Base-by-base conservation (phyloP, 2,888 invertebrate genomes). In the Dryobota labecula region DNA sequence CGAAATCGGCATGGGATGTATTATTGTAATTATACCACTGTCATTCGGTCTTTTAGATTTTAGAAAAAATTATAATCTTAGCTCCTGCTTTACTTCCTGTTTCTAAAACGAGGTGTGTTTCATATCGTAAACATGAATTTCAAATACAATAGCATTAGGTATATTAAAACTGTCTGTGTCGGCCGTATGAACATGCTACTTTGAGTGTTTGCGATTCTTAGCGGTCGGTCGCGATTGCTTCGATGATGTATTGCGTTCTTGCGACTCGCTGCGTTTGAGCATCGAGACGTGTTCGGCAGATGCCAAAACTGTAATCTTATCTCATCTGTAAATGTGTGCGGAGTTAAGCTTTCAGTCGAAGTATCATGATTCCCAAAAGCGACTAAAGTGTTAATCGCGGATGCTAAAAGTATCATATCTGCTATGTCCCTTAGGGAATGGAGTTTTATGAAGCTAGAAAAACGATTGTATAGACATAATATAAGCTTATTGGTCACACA, bases 401-500 rank as follows among this genome's bases (percentile, higher is more conserved):
- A 38, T 57, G 36, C 38, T 71, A 33, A 47, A 58, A 71, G 7
- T 11, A 20, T 30, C 38, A 13, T 41, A 20, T n/a, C 15, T 60
- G 20, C 15, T 38, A 30, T 2, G 11, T 24, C 15, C 7, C 13
- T 11, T 9, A 13, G 13, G 8, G 2, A n/a, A 9, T 36, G 36
- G 4, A n/a, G 15, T 64, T 54, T 9, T 47, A 18, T 33, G 18
- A 30, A 38, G 18, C 43, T 49, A 9, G 18, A 65, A 68, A 57
- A 68, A 73, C 76, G 57, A 68, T 76, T 73, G 75, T 43, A 66
- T 38, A 41, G 47, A 33, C 38, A 65, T 45, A 13, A 18, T 47
- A 33, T 51, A 24, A 43, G 33, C 36, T 57, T 43, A 43, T 18
- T 43, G 49, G 36, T 20, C 67, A 73, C 36, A 6, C 15, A n/a